phyloP scores from a whole-genome alignment of 1,140 invertebrate genomes.

The Bilobella aurantiaca region DNA sequence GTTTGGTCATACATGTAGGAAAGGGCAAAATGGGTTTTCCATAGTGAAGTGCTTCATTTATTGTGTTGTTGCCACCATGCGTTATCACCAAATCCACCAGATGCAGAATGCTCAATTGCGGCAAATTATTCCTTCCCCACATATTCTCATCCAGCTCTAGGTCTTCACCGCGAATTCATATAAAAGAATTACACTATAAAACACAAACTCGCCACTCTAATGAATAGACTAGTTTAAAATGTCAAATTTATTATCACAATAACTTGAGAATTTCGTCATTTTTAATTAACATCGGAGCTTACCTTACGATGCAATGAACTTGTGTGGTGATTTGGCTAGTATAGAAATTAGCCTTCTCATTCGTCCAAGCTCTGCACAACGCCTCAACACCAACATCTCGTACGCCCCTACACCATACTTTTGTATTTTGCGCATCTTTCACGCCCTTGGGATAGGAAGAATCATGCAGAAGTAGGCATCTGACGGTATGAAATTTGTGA shows the following conservation, averaged over 20 bases:
- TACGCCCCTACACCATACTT: no score
- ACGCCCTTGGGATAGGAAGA: no score
- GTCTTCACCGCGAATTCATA: neutral
- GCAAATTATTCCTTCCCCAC: neutral
- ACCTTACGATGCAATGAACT: slow-evolving; percentile 1
- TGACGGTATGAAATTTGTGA: no score
- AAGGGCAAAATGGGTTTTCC: neutral
- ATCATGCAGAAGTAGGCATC: no score
- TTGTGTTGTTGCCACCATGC: slow-evolving; percentile 4
- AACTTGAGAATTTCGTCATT: no score
- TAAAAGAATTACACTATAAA: no score
- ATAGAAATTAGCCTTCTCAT: neutral
- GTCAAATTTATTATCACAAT: no score
- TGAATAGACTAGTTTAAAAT: no score
- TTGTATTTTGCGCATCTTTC: no score
- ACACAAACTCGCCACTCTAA: no score
- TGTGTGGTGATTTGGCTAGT: neutral
- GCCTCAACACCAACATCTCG: no score
- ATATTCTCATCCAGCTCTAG: neutral
- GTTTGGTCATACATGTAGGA: neutral
- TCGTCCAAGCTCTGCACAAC: neutral
- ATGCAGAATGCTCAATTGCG: neutral
- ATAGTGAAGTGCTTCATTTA: neutral
- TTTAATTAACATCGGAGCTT: neutral
- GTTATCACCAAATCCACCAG: neutral